phyloP scores from a whole-genome alignment of 1,140 invertebrate species.

The Drosophila cardini region DNA sequence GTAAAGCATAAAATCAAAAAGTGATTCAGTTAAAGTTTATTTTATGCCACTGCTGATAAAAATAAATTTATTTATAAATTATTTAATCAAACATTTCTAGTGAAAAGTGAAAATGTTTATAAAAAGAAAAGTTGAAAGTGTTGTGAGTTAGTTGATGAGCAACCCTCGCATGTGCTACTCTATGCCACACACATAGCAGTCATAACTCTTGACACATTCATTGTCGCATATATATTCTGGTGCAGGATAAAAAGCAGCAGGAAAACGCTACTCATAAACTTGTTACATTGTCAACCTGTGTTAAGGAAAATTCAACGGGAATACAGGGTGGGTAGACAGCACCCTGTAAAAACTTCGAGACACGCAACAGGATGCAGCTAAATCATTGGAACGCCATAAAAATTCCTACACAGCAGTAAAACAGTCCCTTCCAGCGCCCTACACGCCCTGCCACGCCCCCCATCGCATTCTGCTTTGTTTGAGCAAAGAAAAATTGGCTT shows the following conservation, averaged over 20 bases:
- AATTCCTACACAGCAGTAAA: slow-evolving; percentile 52
- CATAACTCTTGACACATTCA: slow-evolving; percentile 33
- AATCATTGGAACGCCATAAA: slow-evolving; percentile 62
- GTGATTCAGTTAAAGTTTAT: not conserved
- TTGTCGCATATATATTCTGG: slow-evolving; percentile 13
- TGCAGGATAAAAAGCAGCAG: slow-evolving; percentile 26
- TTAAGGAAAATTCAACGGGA: slow-evolving; percentile 25
- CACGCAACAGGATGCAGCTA: slow-evolving; percentile 77
- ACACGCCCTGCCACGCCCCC: not conserved
- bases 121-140: not conserved
- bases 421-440: slow-evolving; percentile 32
- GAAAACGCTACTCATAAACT: slow-evolving; percentile 59
- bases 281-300: slow-evolving; percentile 72
- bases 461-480: not conserved
- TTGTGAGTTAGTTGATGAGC: slow-evolving; percentile 4
- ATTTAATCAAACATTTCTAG: too few species aligned
- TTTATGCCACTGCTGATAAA: slow-evolving; percentile 8
- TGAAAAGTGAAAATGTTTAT: not conserved
- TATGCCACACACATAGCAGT: slow-evolving; percentile 6
- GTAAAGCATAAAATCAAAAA: not conserved
- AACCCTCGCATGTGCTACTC: slow-evolving; percentile 25
- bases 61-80: slow-evolving; percentile 21
- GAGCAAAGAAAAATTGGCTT: slow-evolving; percentile 49
- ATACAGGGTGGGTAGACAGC: not conserved
- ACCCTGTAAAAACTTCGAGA: slow-evolving; percentile 1